phyloP scores from a whole-genome alignment of 2,113 vertebrate species.

The Xiphophorus hellerii region DNA sequence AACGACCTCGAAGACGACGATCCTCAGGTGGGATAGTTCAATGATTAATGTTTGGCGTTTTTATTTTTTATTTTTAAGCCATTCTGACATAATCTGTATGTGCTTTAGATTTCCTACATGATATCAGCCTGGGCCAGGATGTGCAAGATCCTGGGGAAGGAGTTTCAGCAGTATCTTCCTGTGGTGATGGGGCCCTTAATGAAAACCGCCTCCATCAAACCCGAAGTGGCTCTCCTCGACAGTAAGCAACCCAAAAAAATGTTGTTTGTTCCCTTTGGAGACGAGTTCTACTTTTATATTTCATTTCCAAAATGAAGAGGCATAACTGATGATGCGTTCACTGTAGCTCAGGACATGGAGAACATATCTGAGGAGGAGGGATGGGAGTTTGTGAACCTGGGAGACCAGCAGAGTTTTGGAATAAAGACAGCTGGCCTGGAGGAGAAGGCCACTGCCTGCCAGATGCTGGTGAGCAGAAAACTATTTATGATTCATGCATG shows the following conservation, averaged over 20 bases:
- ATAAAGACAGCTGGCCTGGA: conserved; percentile 98
- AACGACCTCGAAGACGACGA: conserved; percentile 97
- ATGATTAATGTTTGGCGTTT: accelerated
- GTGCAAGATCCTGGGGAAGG: conserved; percentile 99
- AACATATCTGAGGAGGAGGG: conserved; percentile 98
- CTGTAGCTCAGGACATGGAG: conserved; percentile 96
- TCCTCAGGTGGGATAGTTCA: conserved; percentile 84
- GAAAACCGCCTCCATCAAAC: conserved; percentile 99
- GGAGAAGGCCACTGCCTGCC: conserved; percentile 98
- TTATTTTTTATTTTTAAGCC: background rate
- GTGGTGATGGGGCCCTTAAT: conserved; percentile 99
- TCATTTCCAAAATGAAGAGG: too few species aligned
- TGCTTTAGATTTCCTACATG: conserved; percentile 95
- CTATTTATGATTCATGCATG: too few species aligned
- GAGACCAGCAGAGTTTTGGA: conserved; percentile 98
- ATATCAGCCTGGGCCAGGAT: conserved; percentile 99
- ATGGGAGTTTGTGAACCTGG: conserved; percentile 98
- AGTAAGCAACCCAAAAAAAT: conserved; percentile 81
- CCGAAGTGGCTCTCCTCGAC: conserved; percentile 97
- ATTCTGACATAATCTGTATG: background rate
- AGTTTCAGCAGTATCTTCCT: conserved; percentile 98
- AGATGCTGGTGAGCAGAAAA: conserved; percentile 90
- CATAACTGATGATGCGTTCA: background rate
- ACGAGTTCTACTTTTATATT: too few species aligned
- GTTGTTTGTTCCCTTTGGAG: background rate